Conservation (phyloP, 2,888 invertebrate species). For the Drosophila borealis region DNA sequence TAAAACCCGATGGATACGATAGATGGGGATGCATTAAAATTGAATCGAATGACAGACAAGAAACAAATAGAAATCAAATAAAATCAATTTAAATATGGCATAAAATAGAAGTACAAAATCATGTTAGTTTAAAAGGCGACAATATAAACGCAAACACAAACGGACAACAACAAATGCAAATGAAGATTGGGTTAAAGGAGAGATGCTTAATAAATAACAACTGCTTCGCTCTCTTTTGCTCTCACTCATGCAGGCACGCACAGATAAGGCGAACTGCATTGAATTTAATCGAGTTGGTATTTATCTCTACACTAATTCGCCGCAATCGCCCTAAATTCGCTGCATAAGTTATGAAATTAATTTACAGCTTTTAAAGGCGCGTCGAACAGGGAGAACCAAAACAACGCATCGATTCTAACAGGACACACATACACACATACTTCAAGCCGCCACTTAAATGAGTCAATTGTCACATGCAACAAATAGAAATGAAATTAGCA, state of each 20-base stretch:
- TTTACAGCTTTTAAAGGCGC: no score
- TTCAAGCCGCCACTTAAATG: no score
- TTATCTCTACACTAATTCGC: no score
- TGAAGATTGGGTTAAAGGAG: constrained; percentile 8
- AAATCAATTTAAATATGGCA: constrained; percentile 73
- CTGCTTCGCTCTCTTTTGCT: not conserved
- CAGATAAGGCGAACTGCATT: constrained; percentile 28
- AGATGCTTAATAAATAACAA: constrained; percentile 1
- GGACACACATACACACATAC: no score
- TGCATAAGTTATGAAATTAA: no score
- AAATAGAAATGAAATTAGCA: constrained; percentile 66
- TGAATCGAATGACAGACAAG: constrained; percentile 35
- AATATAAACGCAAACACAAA: constrained; percentile 14
- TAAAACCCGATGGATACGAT: constrained; percentile 23
- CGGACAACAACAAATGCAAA: constrained; percentile 8
- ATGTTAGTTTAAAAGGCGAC: constrained; percentile 66
- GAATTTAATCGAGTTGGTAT: not conserved
- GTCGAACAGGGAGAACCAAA: no score
- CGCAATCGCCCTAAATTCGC: no score
- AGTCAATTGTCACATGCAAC: constrained; percentile 16
- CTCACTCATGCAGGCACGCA: not conserved
- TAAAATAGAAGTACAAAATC: constrained; percentile 75
- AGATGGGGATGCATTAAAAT: constrained; percentile 20
- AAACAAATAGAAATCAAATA: constrained; percentile 62
- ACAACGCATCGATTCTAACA: no score